These are phyloP conservation scores for Trigoniulus corallinus DNA, from an alignment of 1,140 invertebrate genomes.

Conservation along the genomic window DNA sequence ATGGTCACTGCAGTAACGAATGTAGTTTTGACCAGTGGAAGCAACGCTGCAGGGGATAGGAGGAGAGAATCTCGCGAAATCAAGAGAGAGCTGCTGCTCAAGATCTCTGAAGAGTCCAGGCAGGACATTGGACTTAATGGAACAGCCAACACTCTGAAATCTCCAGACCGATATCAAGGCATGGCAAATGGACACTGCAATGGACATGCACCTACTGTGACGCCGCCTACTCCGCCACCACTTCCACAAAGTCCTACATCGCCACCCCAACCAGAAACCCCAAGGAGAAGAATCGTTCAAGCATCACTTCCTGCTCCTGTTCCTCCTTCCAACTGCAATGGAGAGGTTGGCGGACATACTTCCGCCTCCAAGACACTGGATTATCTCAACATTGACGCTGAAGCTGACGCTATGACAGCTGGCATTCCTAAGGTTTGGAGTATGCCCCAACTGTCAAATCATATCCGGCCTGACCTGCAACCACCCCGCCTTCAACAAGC, in stretches of 20 bases:
- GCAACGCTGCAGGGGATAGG: too few relatives aligned
- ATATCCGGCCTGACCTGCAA: constrained; percentile 30
- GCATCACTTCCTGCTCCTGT: too few relatives aligned
- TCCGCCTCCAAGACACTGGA: neutral
- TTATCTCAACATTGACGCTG: constrained; percentile 5
- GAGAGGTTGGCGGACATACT: neutral
- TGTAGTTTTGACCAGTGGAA: too few relatives aligned
- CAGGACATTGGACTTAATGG: neutral
- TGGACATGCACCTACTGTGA: neutral
- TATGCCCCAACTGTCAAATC: constrained; percentile 36
- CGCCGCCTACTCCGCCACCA: neutral
- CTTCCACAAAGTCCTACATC: neutral
- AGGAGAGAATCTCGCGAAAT: too few relatives aligned
- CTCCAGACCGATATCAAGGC: neutral
- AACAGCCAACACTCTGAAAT: neutral
- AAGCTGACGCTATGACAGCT: constrained; percentile 20
- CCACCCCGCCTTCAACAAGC: constrained; percentile 54
- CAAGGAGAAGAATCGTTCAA: too few relatives aligned
- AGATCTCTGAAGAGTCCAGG: constrained; percentile 4
- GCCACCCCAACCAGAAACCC: too few relatives aligned
- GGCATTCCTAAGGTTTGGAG: constrained; percentile 56
- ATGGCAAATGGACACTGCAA: neutral
- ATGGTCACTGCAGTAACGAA: constrained; percentile 2
- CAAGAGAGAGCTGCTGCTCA: constrained; percentile 3
- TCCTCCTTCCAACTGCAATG: neutral